Evolutionary conservation across 2,797 vertebrate genomes (phyloP).

Genomic region (Tamandua tetradactyla): DNA sequence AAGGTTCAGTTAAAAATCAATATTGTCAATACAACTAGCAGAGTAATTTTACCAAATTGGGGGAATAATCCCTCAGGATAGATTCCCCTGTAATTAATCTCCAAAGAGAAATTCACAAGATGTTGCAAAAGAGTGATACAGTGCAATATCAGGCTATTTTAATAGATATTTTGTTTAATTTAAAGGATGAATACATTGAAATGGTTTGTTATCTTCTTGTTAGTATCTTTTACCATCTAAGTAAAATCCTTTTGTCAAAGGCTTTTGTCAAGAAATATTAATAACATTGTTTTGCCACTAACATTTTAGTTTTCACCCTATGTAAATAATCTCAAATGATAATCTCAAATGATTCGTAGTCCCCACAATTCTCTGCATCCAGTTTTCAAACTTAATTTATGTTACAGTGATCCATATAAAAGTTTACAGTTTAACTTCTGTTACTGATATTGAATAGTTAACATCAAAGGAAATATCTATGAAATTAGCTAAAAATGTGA

Average conservation of each 20-base stretch:
- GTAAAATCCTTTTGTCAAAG: background rate
- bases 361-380: background rate
- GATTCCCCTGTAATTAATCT: conserved; percentile 10
- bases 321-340: conserved; percentile 13
- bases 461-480: conserved; percentile 17
- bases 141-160: no score
- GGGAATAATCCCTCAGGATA: background rate
- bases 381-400: conserved; percentile 34
- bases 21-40: background rate
- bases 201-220: background rate
- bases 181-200: conserved; percentile 10
- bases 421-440: conserved; percentile 4
- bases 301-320: conserved; percentile 5
- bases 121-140: conserved; percentile 26
- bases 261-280: conserved; percentile 30
- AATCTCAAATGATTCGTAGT: background rate
- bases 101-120: conserved; percentile 33
- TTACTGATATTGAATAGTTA: conserved; percentile 31
- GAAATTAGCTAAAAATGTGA: conserved; percentile 4
- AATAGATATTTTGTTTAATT: conserved; percentile 37
- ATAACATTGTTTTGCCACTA: background rate
- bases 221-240: conserved; percentile 35
- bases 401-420: background rate
- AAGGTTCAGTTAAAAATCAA: no score
- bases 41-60: conserved; percentile 33